These are phyloP conservation scores for Apamea epomidion DNA, from an alignment of 2,888 invertebrate species.

Conservation along the genomic window DNA sequence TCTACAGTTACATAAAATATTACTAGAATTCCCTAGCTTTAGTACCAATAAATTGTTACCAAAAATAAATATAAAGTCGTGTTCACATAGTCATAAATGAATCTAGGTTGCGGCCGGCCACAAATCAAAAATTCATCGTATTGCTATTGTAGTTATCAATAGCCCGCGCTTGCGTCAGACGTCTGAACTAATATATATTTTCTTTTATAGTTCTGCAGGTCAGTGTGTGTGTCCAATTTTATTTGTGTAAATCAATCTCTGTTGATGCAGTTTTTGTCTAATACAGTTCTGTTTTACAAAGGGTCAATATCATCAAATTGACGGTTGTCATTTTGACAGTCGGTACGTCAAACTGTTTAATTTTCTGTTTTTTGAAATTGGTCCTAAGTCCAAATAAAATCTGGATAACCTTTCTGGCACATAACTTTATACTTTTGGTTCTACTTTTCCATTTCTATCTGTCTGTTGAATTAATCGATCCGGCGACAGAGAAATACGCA, in stretches of 20 bases:
- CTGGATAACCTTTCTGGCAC: neutral
- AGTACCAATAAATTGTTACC: conserved; percentile 22
- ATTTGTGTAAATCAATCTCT: neutral
- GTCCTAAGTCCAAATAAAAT: neutral
- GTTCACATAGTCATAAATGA: conserved; percentile 45
- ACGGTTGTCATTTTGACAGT: no score
- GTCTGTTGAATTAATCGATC: neutral
- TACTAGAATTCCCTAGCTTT: neutral
- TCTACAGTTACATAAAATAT: neutral
- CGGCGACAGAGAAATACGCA: neutral
- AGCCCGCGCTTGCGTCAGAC: conserved; percentile 31
- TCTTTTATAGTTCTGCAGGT: conserved; percentile 4
- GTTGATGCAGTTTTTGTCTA: neutral
- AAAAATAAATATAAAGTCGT: conserved; percentile 33
- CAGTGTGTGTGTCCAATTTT: neutral
- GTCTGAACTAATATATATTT: conserved; percentile 8
- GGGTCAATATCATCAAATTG: neutral
- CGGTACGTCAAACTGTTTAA: no score
- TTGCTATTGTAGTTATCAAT: conserved; percentile 60
- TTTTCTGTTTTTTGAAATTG: neutral
- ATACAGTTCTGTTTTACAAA: neutral
- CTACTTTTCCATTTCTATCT: neutral
- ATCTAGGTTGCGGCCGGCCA: conserved; percentile 52
- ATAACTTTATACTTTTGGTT: neutral
- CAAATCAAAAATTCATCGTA: conserved; percentile 65